Evolutionary conservation across 2,888 invertebrate species (phyloP).

Genomic region (Marasmarcha lunaedactyla): DNA sequence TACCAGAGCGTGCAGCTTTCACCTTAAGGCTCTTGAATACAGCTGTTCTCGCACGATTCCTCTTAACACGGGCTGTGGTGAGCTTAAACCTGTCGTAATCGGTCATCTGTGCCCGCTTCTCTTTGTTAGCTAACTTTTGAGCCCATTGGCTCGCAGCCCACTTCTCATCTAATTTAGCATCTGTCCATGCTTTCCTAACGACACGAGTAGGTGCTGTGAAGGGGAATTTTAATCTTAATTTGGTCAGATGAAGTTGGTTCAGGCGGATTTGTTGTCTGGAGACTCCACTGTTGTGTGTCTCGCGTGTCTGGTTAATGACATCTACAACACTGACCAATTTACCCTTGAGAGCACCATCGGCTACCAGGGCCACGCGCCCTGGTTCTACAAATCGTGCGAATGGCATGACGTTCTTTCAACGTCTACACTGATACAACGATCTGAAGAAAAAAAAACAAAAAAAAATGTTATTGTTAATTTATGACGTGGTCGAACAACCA

Average conservation of each 20-base stretch:
- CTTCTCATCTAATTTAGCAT: conserved; percentile 84
- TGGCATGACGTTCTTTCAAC: conserved; percentile 74
- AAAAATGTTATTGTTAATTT: no score
- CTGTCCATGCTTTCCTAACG: conserved; percentile 92
- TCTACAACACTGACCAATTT: conserved; percentile 96
- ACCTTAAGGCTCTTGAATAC: conserved; percentile 81
- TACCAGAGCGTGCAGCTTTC: conserved; percentile 74
- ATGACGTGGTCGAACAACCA: no score
- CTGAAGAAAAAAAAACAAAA: conserved; percentile 49
- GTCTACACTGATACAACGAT: conserved; percentile 46
- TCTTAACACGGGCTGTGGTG: conserved; percentile 87
- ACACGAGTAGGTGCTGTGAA: conserved; percentile 87
- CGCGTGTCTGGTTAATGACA: conserved; percentile 97
- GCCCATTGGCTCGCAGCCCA: conserved; percentile 95
- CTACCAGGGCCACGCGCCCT: conserved; percentile 96
- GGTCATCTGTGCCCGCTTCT: conserved; percentile 86
- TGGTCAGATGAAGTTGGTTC: conserved; percentile 93
- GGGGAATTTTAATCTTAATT: conserved; percentile 87
- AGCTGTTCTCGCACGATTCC: conserved; percentile 84
- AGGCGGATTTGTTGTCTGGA: conserved; percentile 85
- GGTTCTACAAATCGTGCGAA: conserved; percentile 95
- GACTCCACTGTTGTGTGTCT: conserved; percentile 91
- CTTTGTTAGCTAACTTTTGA: conserved; percentile 85
- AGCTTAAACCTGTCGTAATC: conserved; percentile 98
- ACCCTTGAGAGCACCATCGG: conserved; percentile 90